Evolutionary conservation across 2,888 invertebrate species (phyloP), one percentile per base, ranked within the genome.

Genomic region (Dione vanillae): DNA sequence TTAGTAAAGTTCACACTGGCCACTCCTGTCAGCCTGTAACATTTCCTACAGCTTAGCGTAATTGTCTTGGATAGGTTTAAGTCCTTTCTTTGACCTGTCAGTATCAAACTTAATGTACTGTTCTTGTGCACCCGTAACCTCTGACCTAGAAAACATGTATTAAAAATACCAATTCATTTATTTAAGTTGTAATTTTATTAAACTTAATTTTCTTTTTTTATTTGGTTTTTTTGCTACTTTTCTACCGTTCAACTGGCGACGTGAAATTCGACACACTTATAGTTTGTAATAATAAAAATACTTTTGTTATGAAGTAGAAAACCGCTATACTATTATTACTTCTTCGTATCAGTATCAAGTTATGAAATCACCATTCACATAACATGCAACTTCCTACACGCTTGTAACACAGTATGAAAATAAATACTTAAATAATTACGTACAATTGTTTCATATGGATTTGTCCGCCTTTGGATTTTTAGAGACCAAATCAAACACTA

Each of bases 391-490:
- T 40, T 56, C 56, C 56, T 56, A 40, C 16, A 11, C 16, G 37
- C 37, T 54, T 54, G 54, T 35, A 54, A 54, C 9, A 54, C 35
- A n/a, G n/a, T 54, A 54, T 16, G 54, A 59, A 27, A 16, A 11
- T 12, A 20, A 54, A 58, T 40, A 40, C 20, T 20, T 58, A 19
- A 47, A 27, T 47, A 27, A 27, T 2, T 27, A 27, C 2, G 27
- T 5, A 54, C 3, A 58, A 9, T 43, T 11, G 16, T 45, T 16
- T 37, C 12, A 20, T 69, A 65, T 71, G 45, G 65, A 59, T 61
- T 45, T 61, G 10, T 47, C 19, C 12, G 27, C 40, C 52, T 54
- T 62, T 72, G 70, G 70, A 70, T 74, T 70, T 47, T 56, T 51
- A 41, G 49, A 51, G 70, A 68, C 65, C 62, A 67, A 65, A 70